phyloP scores from a whole-genome alignment of 2,113 vertebrate species.

The Aepyceros melampus region DNA sequence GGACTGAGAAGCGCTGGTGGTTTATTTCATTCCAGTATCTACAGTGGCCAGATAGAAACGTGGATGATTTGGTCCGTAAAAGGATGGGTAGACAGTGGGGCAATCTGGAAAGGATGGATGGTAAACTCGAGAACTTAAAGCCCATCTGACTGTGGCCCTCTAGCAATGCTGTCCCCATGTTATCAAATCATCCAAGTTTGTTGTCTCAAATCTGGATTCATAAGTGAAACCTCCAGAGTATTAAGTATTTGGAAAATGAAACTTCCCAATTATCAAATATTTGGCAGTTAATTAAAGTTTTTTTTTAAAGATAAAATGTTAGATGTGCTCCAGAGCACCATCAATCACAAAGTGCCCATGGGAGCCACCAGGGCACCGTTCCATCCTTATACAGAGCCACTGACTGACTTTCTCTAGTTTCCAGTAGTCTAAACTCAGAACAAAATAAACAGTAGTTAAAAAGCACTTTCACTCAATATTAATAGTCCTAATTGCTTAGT shows the following conservation, averaged over 20 bases:
- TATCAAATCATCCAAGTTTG: not conserved
- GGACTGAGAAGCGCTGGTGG: not conserved
- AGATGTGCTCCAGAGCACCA: not conserved
- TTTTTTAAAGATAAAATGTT: not conserved
- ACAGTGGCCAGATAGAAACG: not conserved
- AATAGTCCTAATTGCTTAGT: not conserved
- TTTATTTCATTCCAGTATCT: not conserved
- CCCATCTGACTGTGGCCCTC: not conserved
- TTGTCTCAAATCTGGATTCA: not conserved
- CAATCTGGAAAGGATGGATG: not conserved
- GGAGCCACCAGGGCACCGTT: not conserved
- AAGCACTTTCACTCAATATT: not conserved
- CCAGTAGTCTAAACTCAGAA: not conserved
- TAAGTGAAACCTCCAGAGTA: not conserved
- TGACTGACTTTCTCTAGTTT: not conserved
- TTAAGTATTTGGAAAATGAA: not conserved
- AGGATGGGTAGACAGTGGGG: too few relatives aligned
- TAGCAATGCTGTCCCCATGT: not conserved
- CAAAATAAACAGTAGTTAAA: not conserved
- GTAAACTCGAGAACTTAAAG: not conserved
- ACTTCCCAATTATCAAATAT: not conserved
- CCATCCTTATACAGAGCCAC: not conserved
- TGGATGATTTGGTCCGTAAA: not conserved
- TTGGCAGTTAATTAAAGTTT: not conserved
- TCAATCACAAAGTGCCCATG: not conserved